Base-by-base conservation (phyloP, 64 coral and sea anemone genomes). In the Astreopora myriophthalma region DNA sequence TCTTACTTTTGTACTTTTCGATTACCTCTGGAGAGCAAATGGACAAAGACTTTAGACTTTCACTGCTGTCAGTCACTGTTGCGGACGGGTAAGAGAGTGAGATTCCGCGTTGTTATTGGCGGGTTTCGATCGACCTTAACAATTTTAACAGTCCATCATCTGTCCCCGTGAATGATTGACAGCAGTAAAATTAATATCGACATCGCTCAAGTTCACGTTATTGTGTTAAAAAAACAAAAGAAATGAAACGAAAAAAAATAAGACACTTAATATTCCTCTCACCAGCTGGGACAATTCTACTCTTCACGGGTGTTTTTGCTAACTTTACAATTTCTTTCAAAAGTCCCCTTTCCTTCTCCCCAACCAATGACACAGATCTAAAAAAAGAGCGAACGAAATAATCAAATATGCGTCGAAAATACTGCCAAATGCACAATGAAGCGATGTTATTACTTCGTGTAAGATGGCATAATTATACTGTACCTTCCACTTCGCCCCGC, bases 301-400 rank as follows among this genome's bases (percentile, higher is more conserved):
- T 98, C 52, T 95, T 95, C 1, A 98, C 96, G 32, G 89, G 93
- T 24, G 93, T 93, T 71, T 91, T 76, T 8, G 96, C 89, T 85
- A 90, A 86, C 38, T 98, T 99, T 6, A 99, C 97, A 6, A 99
- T 94, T 35, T 99, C 97, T 65, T 99, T 99, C 13, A 99, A 77
- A 14, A 92, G 55, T 63, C 89, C 94, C 68, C 97, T 85, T 75
- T 96, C 97, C 14, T 90, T 92, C 29, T 99, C 97, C 13, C 97
- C 97, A 51, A 99, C 97, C 55, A 99, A 82, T 33, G 94, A 90
- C 12, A 99, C 88, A 7, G 97, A 99, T 40, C 97, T 99, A 70
- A 22, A 87, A 38, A 34, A 76, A 31, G n/a, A n/a, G 42, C 22
- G 25, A n/a, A 46, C 22, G 82, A 28, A 68, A 34, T 12, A 36